Evolutionary conservation across 2,113 vertebrate species (phyloP).

Genomic region (Triplophysa siluroides): DNA sequence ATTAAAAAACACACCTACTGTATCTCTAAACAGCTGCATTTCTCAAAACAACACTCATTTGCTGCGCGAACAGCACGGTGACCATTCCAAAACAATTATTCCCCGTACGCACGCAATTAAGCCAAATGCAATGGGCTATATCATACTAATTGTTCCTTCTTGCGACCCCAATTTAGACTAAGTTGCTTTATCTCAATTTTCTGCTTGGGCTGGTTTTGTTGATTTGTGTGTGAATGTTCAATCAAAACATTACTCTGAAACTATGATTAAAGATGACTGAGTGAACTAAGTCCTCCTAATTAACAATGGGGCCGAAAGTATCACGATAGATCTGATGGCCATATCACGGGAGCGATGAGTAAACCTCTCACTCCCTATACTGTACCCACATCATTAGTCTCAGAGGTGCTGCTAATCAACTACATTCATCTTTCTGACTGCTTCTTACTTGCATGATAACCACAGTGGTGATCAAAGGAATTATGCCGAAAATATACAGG

Average conservation of each 20-base stretch:
- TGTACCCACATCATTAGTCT: slow-evolving; percentile 74
- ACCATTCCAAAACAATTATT: slow-evolving; percentile 70
- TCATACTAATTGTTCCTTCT: slow-evolving; percentile 96
- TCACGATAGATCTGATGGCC: slow-evolving; percentile 65
- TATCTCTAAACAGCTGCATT: not conserved
- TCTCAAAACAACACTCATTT: slow-evolving; percentile 23
- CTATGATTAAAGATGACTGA: slow-evolving; percentile 92
- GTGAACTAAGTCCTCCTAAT: slow-evolving; percentile 69
- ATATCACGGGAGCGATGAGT: slow-evolving; percentile 64
- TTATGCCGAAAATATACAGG: not conserved
- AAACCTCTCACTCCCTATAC: slow-evolving; percentile 61
- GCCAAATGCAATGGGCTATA: slow-evolving; percentile 92
- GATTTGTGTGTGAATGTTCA: slow-evolving; percentile 94
- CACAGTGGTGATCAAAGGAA: slow-evolving; percentile 53
- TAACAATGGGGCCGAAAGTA: slow-evolving; percentile 66
- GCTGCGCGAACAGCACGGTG: slow-evolving; percentile 43
- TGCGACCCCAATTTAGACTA: slow-evolving; percentile 98
- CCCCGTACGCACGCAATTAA: slow-evolving; percentile 70
- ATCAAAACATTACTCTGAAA: slow-evolving; percentile 79
- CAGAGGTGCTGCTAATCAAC: slow-evolving; percentile 62
- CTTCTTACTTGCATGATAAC: slow-evolving; percentile 52
- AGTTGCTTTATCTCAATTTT: slow-evolving; percentile 99
- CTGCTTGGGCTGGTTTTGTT: slow-evolving; percentile 98
- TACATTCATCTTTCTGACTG: slow-evolving; percentile 70
- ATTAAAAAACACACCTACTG: too few species aligned